Percentiles rank a stretch among this genome's conserved stretches.
Evolutionary conservation across 35 echinoderm and acorn worm species (phyloP).

Genomic region (Diadema setosum): DNA sequence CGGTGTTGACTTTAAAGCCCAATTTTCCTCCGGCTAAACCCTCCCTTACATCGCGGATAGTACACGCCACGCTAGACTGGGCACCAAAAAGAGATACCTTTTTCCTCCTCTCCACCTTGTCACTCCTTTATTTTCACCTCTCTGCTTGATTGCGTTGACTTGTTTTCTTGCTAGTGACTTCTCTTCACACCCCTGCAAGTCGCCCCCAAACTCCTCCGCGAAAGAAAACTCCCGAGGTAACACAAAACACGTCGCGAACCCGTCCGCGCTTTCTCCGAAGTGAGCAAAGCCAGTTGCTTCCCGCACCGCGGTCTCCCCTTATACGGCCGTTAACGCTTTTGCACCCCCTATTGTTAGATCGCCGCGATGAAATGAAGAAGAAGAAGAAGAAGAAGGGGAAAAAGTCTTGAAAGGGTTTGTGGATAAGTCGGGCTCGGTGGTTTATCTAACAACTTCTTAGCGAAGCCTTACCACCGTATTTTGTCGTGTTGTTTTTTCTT

Average conservation of each 20-base stretch:
- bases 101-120: background rate
- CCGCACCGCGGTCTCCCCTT: background rate
- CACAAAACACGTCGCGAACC: too few species aligned
- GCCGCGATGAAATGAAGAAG: too few species aligned
- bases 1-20: background rate
- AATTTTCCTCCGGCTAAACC: background rate
- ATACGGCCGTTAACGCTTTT: too few species aligned
- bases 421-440: background rate
- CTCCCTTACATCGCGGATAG: background rate
- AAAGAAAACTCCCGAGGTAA: too few species aligned
- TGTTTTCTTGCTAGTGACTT: conserved; percentile 7
- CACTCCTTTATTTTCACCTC: background rate
- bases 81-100: too few species aligned
- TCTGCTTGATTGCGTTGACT: conserved; percentile 10
- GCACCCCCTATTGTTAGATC: too few species aligned
- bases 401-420: background rate
- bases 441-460: conserved; percentile 25
- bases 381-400: background rate
- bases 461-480: background rate
- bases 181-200: too few species aligned
- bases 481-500: background rate
- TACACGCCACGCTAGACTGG: background rate
- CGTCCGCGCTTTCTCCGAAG: background rate
- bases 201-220: too few species aligned
- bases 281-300: too few species aligned